Evolutionary conservation across 2,113 vertebrate genomes (phyloP).

Genomic region (Chelonoidis abingdonii): DNA sequence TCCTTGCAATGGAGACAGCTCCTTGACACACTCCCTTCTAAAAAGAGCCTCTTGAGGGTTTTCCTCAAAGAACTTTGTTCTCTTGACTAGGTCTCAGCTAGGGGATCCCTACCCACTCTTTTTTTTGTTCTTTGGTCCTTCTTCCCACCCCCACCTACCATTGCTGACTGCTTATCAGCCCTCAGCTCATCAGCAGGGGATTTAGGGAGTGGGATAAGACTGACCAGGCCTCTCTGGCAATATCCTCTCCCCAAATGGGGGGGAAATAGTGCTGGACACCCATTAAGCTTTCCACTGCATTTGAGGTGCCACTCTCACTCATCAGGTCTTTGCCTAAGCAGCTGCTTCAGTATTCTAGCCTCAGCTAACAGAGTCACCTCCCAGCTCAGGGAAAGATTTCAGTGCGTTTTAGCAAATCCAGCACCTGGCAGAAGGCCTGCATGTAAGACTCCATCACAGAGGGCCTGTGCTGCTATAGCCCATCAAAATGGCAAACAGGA

Average conservation of each 20-base stretch:
- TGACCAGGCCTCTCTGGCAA: neutral
- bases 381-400: neutral
- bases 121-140: neutral
- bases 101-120: neutral
- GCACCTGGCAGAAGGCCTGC: neutral
- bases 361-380: conserved; percentile 10
- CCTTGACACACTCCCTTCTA: neutral
- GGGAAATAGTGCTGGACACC: neutral
- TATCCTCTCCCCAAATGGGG: neutral
- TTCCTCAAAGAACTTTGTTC: neutral
- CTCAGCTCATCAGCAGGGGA: neutral
- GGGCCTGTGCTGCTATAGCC: neutral
- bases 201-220: neutral
- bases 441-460: neutral
- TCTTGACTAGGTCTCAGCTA: neutral
- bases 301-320: neutral
- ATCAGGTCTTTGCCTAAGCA: conserved; percentile 25
- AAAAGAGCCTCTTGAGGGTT: neutral
- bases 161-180: neutral
- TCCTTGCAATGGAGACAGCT: neutral
- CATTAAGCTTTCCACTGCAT: neutral
- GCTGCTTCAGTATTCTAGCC: neutral
- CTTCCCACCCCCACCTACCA: neutral
- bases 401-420: neutral
- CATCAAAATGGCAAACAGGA: neutral